Percentiles rank a stretch among this genome's conserved stretches.
Conservation (phyloP, 2,888 invertebrate genomes). For the Drosophila greeni region DNA sequence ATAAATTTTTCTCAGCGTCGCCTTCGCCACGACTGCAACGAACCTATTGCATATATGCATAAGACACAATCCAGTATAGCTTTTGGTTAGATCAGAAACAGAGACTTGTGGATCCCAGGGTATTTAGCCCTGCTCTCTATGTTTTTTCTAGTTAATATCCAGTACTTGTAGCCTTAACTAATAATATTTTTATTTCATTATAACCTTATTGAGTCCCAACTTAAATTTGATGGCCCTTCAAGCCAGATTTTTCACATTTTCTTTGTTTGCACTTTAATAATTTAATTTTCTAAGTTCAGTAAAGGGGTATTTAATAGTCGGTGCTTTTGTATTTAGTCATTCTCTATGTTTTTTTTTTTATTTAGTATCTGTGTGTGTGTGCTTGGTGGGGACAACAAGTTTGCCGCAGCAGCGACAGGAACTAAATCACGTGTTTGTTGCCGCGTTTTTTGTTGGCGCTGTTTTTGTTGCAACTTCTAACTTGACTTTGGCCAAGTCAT, state of each 20-base stretch:
- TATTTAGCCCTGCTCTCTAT: slow-evolving; percentile 8
- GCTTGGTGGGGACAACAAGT: slow-evolving; percentile 59
- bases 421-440: slow-evolving; percentile 65
- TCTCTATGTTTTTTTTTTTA: background rate
- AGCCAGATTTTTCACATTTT: too few relatives aligned
- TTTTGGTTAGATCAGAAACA: slow-evolving; percentile 19
- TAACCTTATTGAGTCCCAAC: too few relatives aligned
- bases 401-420: slow-evolving; percentile 69
- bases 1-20: slow-evolving; percentile 6
- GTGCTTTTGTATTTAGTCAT: background rate
- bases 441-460: slow-evolving; percentile 13
- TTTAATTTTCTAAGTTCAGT: background rate
- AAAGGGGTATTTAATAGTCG: background rate
- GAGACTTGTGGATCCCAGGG: slow-evolving; percentile 12
- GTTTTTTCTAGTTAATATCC: background rate
- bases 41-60: slow-evolving; percentile 52
- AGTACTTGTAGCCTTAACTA: background rate
- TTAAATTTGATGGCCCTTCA: background rate
- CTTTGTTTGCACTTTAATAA: background rate
- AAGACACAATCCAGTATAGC: slow-evolving; percentile 55
- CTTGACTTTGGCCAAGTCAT: slow-evolving; percentile 73
- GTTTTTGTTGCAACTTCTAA: slow-evolving; percentile 54
- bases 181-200: too few relatives aligned
- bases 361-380: background rate
- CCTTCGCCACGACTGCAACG: slow-evolving; percentile 9